Percentiles rank a stretch among this genome's conserved stretches.
phyloP scores from a whole-genome alignment of 2,797 vertebrate species.

The Nasua narica region DNA sequence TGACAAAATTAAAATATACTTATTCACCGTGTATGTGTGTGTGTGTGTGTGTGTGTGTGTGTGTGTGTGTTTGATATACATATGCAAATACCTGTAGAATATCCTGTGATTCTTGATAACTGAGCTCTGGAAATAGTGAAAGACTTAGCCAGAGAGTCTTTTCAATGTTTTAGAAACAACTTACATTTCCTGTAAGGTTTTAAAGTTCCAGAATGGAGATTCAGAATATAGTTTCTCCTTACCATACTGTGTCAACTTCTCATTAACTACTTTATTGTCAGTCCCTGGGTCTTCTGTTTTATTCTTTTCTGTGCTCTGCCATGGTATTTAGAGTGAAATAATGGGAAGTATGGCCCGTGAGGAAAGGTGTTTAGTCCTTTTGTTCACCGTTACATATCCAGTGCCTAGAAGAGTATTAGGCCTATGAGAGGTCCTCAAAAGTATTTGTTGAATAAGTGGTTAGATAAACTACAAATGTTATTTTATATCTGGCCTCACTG shows the following conservation, averaged over 20 bases:
- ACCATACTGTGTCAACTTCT: background rate
- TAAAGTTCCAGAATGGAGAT: background rate
- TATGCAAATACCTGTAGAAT: background rate
- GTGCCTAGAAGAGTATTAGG: background rate
- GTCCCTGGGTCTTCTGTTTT: background rate
- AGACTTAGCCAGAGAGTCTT: background rate
- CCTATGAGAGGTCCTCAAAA: background rate
- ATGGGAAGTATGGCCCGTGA: background rate
- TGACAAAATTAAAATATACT: background rate
- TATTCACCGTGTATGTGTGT: background rate
- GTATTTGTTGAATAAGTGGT: background rate
- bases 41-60: background rate
- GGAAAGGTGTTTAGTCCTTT: background rate
- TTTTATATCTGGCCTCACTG: background rate
- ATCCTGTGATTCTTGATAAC: background rate
- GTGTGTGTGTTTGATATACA: background rate
- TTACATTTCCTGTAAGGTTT: background rate
- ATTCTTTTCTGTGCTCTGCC: background rate
- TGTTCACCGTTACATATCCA: background rate
- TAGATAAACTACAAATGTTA: background rate
- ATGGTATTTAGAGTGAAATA: background rate
- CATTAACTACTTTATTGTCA: background rate
- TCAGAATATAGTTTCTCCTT: background rate
- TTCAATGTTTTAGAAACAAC: conserved; percentile 16
- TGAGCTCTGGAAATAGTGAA: background rate